Evolutionary conservation across 2,113 vertebrate genomes (phyloP).

Genomic region (Siphamia tubifer): DNA sequence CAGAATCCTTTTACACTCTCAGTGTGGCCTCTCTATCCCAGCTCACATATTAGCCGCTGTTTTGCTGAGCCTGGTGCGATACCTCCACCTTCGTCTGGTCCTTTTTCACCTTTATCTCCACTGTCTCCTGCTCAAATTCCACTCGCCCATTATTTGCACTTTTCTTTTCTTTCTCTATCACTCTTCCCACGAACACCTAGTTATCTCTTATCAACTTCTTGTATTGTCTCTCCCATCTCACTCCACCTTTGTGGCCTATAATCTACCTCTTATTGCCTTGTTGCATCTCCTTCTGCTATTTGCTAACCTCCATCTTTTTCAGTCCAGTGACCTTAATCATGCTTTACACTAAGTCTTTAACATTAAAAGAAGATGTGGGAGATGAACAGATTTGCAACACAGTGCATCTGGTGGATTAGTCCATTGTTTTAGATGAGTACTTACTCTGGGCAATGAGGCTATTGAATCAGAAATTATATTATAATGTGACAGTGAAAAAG

Average conservation of each 20-base stretch:
- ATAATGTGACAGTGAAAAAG: conserved; percentile 41
- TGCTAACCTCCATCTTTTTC: conserved; percentile 22
- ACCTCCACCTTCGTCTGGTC: conserved; percentile 7
- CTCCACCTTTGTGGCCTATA: too few species aligned
- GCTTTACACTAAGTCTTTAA: conserved; percentile 2
- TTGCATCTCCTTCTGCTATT: conserved; percentile 33
- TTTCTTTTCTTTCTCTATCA: conserved; percentile 37
- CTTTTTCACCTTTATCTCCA: conserved; percentile 47
- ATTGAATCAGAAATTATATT: conserved; percentile 41
- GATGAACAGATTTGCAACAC: conserved; percentile 9
- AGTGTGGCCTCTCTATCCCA: neutral
- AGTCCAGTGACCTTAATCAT: conserved; percentile 34
- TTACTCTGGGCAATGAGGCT: conserved; percentile 5
- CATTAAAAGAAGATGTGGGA: neutral
- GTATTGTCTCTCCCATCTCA: conserved; percentile 17
- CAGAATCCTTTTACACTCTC: conserved; percentile 11
- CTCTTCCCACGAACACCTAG: conserved; percentile 50
- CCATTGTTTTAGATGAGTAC: conserved; percentile 45
- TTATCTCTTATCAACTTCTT: conserved; percentile 66
- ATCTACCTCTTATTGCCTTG: conserved; percentile 42
- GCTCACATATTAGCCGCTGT: neutral
- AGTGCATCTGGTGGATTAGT: conserved; percentile 19
- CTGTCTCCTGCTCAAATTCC: conserved; percentile 36
- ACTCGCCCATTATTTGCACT: conserved; percentile 30
- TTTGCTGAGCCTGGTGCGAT: conserved; percentile 32